These are phyloP conservation scores for Ranitomeya imitator DNA, from an alignment of 2,113 vertebrate species.

Conservation along the genomic window DNA sequence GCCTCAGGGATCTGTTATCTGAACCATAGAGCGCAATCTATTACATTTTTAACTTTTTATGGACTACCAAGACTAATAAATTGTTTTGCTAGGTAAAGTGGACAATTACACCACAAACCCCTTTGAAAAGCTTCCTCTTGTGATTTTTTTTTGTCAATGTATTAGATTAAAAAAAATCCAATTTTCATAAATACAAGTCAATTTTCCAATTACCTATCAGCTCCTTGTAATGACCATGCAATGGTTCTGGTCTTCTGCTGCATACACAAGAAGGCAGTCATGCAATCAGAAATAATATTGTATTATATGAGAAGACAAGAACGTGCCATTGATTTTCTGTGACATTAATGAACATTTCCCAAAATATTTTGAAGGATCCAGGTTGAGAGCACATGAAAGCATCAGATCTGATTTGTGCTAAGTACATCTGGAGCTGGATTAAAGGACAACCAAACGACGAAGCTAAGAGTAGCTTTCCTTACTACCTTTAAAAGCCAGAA, in stretches of 20 bases:
- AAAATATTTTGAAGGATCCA: conserved; percentile 41
- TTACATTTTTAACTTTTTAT: neutral
- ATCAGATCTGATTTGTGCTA: conserved; percentile 48
- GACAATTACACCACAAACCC: neutral
- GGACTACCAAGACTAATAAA: neutral
- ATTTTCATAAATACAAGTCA: neutral
- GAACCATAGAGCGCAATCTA: neutral
- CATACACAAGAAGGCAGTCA: neutral
- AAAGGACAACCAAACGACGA: conserved; percentile 33
- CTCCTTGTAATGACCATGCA: neutral
- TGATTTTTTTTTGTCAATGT: neutral
- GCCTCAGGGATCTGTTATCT: neutral
- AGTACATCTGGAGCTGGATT: conserved; percentile 51
- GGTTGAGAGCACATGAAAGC: conserved; percentile 52
- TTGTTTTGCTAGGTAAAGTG: neutral
- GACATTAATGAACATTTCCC: conserved; percentile 47
- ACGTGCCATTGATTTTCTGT: conserved; percentile 43
- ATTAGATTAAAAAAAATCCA: neutral
- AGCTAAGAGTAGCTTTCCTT: conserved; percentile 38
- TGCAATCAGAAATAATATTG: conserved; percentile 11
- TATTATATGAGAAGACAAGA: conserved; percentile 12
- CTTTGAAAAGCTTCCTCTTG: neutral
- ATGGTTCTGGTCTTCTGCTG: too few species aligned
- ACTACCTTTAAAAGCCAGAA: conserved; percentile 53
- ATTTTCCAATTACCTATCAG: neutral